phyloP scores from a whole-genome alignment of 2,888 invertebrate species.

The Candidula unifasciata region DNA sequence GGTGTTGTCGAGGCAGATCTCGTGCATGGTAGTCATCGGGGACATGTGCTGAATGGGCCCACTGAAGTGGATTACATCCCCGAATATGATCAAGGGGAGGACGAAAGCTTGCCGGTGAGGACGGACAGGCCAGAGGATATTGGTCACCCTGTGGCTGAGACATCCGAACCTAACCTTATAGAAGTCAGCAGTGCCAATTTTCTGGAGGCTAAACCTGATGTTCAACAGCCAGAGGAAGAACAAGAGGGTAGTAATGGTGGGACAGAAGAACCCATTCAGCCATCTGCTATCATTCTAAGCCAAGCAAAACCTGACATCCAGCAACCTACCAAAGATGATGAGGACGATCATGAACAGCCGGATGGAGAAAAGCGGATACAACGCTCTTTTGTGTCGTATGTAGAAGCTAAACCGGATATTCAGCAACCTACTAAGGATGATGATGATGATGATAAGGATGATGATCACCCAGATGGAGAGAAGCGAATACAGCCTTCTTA shows the following conservation, averaged over 20 bases:
- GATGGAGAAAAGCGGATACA: constrained; percentile 13
- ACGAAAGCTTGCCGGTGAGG: background rate
- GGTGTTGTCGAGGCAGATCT: background rate
- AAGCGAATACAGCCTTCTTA: background rate
- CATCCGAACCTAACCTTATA: background rate
- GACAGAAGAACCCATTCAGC: constrained; percentile 27
- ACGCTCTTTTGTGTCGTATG: constrained; percentile 47
- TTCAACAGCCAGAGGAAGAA: constrained; percentile 34
- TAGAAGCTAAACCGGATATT: constrained; percentile 54
- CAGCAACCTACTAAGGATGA: constrained; percentile 21
- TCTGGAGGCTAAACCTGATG: constrained; percentile 52
- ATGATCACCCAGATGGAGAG: constrained; percentile 32
- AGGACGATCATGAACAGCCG: constrained; percentile 20
- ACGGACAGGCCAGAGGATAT: background rate
- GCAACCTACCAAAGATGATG: constrained; percentile 6
- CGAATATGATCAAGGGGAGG: constrained; percentile 73
- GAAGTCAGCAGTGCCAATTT: background rate
- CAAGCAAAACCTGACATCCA: constrained; percentile 34
- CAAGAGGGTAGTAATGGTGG: background rate
- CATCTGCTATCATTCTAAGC: background rate
- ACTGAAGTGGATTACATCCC: constrained; percentile 80
- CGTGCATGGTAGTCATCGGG: background rate
- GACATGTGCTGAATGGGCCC: constrained; percentile 78
- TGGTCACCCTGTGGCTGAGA: background rate
- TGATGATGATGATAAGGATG: background rate